phyloP scores from a whole-genome alignment of 2,113 vertebrate genomes.

The Hyperopisus bebe region DNA sequence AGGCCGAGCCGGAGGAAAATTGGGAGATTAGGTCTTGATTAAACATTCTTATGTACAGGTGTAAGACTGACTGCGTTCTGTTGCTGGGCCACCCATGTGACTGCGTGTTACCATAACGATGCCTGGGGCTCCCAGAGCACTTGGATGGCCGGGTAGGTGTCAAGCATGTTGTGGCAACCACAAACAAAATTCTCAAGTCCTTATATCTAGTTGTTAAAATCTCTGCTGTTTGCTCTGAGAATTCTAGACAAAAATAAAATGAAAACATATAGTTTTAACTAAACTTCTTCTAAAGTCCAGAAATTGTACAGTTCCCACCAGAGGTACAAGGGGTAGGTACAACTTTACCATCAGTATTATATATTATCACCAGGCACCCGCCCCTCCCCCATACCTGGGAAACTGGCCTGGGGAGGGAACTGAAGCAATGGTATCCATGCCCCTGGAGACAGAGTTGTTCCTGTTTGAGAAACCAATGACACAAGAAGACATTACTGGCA shows the following conservation, averaged over 20 bases:
- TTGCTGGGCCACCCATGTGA: background rate
- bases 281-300: background rate
- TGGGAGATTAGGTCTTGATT: background rate
- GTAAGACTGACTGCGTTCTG: background rate
- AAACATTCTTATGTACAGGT: background rate
- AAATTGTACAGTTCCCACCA: background rate
- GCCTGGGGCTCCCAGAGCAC: constrained; percentile 2
- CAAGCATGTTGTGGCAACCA: background rate
- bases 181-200: background rate
- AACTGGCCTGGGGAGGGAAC: constrained; percentile 39
- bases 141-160: background rate
- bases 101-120: constrained; percentile 11
- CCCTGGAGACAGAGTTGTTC: constrained; percentile 63
- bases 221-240: background rate
- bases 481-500: background rate
- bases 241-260: background rate
- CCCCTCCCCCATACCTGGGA: constrained; percentile 48
- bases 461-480: constrained; percentile 64
- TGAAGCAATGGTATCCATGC: constrained; percentile 54
- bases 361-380: background rate
- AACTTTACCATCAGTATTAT: background rate
- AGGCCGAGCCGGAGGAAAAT: background rate
- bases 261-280: background rate
- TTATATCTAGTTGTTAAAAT: background rate
- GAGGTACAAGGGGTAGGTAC: background rate